Conservation (phyloP, 2,113 vertebrate genomes). For the Rhinolophus sinicus region DNA sequence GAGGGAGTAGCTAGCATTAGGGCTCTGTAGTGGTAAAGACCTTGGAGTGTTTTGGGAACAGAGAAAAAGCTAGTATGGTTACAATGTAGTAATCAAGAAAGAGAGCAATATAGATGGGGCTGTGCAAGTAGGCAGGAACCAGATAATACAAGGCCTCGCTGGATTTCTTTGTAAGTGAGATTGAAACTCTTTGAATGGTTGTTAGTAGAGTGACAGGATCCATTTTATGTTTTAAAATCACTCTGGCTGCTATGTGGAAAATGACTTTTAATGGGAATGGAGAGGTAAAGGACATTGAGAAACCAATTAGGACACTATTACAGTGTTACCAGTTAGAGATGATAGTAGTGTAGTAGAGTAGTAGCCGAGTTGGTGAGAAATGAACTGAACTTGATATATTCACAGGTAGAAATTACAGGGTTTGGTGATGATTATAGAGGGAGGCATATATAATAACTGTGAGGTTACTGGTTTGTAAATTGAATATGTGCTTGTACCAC, state of each 20-base stretch:
- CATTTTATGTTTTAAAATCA: conserved; percentile 25
- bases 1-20: neutral
- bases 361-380: neutral
- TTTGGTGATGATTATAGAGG: conserved; percentile 1
- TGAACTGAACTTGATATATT: conserved; percentile 21
- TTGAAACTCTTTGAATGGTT: neutral
- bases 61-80: neutral
- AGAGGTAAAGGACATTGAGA: neutral
- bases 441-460: conserved; percentile 18
- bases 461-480: conserved; percentile 28
- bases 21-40: neutral
- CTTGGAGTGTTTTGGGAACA: neutral
- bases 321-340: neutral
- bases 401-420: neutral
- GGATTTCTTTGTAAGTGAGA: neutral
- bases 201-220: neutral
- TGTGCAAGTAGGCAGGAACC: neutral
- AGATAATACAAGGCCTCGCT: neutral
- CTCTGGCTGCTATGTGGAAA: neutral
- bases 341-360: neutral
- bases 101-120: neutral
- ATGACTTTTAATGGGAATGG: neutral
- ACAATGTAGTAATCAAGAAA: neutral
- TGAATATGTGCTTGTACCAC: neutral
- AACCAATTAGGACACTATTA: neutral